Evolutionary conservation across 2,113 vertebrate genomes (phyloP).

Genomic region (Pelecanoides urinatrix): DNA sequence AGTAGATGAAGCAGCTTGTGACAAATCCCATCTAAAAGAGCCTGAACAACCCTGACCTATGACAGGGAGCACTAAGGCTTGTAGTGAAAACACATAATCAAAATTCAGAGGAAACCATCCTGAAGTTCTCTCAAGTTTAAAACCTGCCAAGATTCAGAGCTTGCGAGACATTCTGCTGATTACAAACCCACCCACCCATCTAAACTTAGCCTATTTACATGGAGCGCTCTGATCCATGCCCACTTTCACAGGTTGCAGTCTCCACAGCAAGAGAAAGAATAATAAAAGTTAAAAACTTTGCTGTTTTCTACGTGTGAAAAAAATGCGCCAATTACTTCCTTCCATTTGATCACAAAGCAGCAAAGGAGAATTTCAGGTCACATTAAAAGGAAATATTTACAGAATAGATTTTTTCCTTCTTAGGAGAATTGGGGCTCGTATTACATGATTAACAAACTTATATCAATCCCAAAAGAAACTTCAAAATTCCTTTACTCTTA

Average conservation of each 20-base stretch:
- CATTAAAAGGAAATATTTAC: neutral
- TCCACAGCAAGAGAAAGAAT: neutral
- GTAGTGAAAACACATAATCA: accelerated
- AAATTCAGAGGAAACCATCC: neutral
- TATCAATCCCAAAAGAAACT: conserved; percentile 54
- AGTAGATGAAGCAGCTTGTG: neutral
- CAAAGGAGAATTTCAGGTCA: neutral
- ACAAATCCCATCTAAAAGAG: neutral
- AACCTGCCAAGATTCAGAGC: neutral
- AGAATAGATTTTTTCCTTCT: conserved; percentile 26
- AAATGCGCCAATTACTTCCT: neutral
- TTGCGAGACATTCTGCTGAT: neutral
- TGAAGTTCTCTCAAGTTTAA: neutral
- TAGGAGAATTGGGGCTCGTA: conserved; percentile 13
- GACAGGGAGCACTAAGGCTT: neutral
- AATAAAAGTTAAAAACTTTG: neutral
- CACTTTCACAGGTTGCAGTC: neutral
- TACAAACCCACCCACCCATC: neutral
- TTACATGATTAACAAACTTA: conserved; percentile 47
- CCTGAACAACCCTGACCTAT: neutral
- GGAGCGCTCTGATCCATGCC: neutral
- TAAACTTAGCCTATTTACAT: accelerated
- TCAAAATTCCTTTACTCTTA: conserved; percentile 58
- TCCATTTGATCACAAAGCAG: neutral
- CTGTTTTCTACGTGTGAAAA: neutral